Evolutionary conservation across 2,888 invertebrate genomes (phyloP).

Genomic region (Minunthozetes semirufus): DNA sequence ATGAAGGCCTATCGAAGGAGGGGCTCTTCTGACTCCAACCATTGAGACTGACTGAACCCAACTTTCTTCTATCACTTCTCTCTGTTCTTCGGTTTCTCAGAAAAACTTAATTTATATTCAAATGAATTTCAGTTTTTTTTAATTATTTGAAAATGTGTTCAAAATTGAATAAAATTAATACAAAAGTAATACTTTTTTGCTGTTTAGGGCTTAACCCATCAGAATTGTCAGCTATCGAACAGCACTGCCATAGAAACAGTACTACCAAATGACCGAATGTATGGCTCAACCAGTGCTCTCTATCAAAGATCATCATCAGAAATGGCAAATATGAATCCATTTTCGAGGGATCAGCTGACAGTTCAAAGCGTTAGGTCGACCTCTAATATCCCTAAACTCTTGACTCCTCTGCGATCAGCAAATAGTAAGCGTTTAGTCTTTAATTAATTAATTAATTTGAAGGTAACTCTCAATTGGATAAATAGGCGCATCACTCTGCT

Average conservation of each 20-base stretch:
- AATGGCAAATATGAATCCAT: background rate
- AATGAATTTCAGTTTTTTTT: background rate
- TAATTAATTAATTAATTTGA: background rate
- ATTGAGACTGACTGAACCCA: background rate
- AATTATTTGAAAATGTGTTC: background rate
- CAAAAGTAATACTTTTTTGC: too few species aligned
- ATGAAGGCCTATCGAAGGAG: background rate
- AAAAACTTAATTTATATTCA: background rate
- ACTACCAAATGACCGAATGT: constrained; percentile 4
- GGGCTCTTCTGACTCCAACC: background rate
- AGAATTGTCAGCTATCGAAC: constrained; percentile 3
- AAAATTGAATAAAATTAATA: background rate
- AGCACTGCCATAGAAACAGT: background rate
- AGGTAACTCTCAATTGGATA: background rate
- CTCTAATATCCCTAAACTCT: background rate
- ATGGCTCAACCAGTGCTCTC: constrained; percentile 22
- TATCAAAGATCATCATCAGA: constrained; percentile 23
- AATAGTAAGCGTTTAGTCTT: background rate
- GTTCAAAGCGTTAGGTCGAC: background rate
- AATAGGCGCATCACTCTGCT: constrained; percentile 11
- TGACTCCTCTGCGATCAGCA: background rate
- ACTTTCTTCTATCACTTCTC: background rate
- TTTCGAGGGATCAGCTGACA: background rate
- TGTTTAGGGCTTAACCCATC: background rate
- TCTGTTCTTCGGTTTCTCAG: background rate